Base-by-base conservation (phyloP, 2,888 invertebrate genomes). In the Trypoxylon attenuatum region DNA sequence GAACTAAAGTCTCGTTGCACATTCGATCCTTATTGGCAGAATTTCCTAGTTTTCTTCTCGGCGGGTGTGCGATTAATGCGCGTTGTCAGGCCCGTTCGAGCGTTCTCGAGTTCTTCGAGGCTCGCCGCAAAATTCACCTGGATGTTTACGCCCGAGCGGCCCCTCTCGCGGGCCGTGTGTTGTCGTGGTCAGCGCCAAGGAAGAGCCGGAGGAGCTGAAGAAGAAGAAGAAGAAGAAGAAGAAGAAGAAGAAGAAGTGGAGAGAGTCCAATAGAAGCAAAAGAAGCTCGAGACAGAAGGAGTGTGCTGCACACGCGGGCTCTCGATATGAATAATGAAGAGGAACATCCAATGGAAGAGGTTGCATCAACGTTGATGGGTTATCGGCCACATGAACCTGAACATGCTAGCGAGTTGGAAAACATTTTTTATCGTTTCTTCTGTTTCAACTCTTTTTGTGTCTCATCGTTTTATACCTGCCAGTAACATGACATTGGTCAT, bases 241-340 rank as follows among this genome's bases (percentile, higher is more conserved):
- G 42, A 33, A 10, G n/a, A 22, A 49, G 19, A 22, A 15, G 16
- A 23, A 18, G 19, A 15, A n/a, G 10, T 21, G 21, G 18, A 25
- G 18, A 16, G 16, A 22, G 13, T 6, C 27, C 33, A 13, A 3
- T 33, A 13, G 27, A 25, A 29, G 29, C n/a, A 19, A 47, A 52
- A 45, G 29, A 33, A 33, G 25, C 5, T 27, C 45, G 18, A 27
- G 50, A 50, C 45, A 57, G 50, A 57, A 52, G 43, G 13, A 18
- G 39, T 45, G 46, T 29, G 50, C 38, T 22, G 54, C 41, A 19
- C 56, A 15, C 27, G 38, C 25, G 42, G 23, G n/a, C 10, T 33
- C 47, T 33, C 52, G 50, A 69, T 69, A 63, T 73, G 66, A 73
- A 69, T 69, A 73, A 69, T 66, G 66, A 73, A 64, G 65, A 59